phyloP scores from a whole-genome alignment of 2,797 vertebrate species.

The Okamejei kenojei region DNA sequence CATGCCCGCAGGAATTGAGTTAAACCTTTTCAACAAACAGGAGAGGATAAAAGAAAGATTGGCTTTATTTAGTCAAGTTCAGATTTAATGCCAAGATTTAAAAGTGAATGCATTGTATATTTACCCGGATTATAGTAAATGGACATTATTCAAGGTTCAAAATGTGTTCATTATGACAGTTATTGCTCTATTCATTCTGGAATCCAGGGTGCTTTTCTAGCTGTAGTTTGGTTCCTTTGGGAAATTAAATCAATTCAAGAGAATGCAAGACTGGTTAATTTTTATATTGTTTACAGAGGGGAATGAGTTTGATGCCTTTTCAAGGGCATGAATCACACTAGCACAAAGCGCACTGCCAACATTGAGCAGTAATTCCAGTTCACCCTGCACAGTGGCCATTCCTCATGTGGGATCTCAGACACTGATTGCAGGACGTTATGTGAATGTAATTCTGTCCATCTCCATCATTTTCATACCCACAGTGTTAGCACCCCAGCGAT shows the following conservation, averaged over 20 bases:
- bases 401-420: neutral
- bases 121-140: neutral
- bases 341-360: neutral
- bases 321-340: neutral
- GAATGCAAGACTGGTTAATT: neutral
- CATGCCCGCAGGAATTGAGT: neutral
- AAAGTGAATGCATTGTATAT: neutral
- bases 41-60: neutral
- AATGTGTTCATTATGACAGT: neutral
- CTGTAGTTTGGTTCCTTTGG: neutral
- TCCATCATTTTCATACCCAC: neutral
- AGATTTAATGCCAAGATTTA: neutral
- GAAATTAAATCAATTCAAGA: neutral
- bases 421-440: neutral
- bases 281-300: neutral
- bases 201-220: neutral
- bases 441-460: neutral
- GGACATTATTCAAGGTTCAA: neutral
- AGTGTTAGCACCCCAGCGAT: neutral
- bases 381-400: neutral
- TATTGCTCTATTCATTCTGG: neutral
- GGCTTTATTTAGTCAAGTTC: neutral
- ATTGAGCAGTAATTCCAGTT: neutral
- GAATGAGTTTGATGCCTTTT: neutral
- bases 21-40: neutral